A percentile compares a stretch with the other conserved stretches of the same genome.
These are phyloP conservation scores for Sebastes matsubarae DNA, from an alignment of 2,797 vertebrate species.

Conservation along the genomic window DNA sequence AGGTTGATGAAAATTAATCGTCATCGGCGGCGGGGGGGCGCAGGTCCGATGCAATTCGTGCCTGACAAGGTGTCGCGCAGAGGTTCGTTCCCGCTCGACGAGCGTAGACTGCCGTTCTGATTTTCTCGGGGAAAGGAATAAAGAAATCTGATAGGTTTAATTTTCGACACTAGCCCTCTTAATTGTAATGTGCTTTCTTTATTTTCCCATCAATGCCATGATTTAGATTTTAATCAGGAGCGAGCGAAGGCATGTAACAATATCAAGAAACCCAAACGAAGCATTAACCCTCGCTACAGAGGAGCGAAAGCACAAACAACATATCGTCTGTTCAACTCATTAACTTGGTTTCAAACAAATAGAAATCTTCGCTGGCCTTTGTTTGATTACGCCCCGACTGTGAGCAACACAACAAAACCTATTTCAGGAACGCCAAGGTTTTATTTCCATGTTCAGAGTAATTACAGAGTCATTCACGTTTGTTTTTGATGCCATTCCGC, in stretches of 20 bases:
- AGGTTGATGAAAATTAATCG: conserved; percentile 79
- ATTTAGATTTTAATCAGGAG: conserved; percentile 53
- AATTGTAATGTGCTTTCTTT: conserved; percentile 38
- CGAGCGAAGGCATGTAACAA: conserved; percentile 19
- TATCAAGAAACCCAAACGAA: conserved; percentile 19
- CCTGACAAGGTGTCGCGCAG: conserved; percentile 53
- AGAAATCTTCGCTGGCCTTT: conserved; percentile 54
- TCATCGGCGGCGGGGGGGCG: conserved; percentile 36
- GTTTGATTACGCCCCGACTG: conserved; percentile 62
- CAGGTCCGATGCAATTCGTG: conserved; percentile 45
- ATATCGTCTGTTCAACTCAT: conserved; percentile 60
- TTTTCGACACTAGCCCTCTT: conserved; percentile 10
- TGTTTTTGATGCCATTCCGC: conserved; percentile 30
- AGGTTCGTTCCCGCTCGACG: conserved; percentile 30
- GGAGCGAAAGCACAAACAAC: conserved; percentile 30
- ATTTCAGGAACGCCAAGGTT: conserved; percentile 59
- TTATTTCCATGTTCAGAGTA: conserved; percentile 61
- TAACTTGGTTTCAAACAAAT: conserved; percentile 58
- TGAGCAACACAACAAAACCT: conserved; percentile 54
- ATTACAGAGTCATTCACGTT: conserved; percentile 52
- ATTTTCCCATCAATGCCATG: conserved; percentile 36
- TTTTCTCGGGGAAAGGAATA: neutral
- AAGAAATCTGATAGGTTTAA: conserved; percentile 28
- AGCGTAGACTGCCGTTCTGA: neutral
- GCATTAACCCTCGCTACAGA: conserved; percentile 24